Conservation (phyloP, 53 echinoderm and acorn worm genomes). For the Astropecten irregularis region DNA sequence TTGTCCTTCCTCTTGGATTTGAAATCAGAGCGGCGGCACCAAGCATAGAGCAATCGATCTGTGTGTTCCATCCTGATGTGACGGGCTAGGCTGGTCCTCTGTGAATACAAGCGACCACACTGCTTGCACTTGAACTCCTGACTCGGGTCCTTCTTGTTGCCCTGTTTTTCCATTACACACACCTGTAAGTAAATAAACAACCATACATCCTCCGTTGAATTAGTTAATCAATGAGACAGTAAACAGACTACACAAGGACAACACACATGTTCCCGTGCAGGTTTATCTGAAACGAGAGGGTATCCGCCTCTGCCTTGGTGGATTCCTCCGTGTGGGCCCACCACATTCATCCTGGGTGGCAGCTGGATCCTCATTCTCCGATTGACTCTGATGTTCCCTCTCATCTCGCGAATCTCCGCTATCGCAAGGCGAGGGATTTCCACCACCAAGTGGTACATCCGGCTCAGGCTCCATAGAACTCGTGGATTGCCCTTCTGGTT, state of each 20-base stretch:
- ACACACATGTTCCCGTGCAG: neutral
- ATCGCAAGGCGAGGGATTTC: neutral
- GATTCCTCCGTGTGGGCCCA: conserved; percentile 12
- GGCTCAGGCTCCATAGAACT: neutral
- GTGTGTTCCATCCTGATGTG: neutral
- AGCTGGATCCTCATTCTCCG: neutral
- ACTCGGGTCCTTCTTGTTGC: too few species aligned
- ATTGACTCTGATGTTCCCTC: neutral
- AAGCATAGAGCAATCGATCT: neutral
- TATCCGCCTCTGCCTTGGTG: conserved; percentile 14
- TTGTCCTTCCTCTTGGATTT: conserved; percentile 9
- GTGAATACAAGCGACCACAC: neutral
- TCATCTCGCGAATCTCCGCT: neutral
- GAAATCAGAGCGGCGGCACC: neutral
- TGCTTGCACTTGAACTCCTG: conserved; percentile 5
- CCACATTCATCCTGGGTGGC: neutral
- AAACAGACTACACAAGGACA: neutral
- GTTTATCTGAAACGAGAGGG: conserved; percentile 2
- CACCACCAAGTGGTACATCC: neutral
- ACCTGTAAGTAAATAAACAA: neutral
- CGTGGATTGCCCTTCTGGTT: neutral
- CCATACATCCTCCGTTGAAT: neutral
- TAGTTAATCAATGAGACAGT: neutral
- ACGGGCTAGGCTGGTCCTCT: neutral
- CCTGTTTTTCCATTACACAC: neutral